These are phyloP conservation scores for Notolepis coatsorum DNA, from an alignment of 2,797 vertebrate genomes.

Conservation along the genomic window DNA sequence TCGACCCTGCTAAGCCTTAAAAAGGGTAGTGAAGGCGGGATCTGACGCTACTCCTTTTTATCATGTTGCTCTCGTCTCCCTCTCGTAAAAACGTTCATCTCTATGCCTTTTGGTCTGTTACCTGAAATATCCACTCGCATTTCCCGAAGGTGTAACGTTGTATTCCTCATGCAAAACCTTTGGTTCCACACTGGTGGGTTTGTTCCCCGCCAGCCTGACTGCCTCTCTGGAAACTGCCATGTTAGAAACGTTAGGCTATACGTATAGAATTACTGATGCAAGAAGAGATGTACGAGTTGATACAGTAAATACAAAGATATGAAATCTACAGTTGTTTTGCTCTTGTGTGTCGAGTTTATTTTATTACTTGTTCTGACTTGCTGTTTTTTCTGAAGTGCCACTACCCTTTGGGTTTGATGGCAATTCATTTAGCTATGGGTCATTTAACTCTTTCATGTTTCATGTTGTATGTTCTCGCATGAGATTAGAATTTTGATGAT, in stretches of 20 bases:
- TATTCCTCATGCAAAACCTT: slow-evolving; percentile 2
- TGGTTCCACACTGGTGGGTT: slow-evolving; percentile 29
- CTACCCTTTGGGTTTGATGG: no score
- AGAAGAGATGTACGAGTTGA: slow-evolving; percentile 12
- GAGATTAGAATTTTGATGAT: no score
- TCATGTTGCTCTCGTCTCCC: neutral
- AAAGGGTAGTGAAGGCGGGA: slow-evolving; percentile 17
- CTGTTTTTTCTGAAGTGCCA: no score
- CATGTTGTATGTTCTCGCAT: no score
- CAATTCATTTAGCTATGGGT: no score
- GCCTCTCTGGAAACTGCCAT: slow-evolving; percentile 31
- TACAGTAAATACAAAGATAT: slow-evolving; percentile 22
- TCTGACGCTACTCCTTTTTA: slow-evolving; percentile 26
- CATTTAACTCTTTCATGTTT: no score
- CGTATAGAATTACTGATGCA: slow-evolving; percentile 16
- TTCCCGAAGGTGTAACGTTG: neutral
- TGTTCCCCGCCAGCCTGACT: slow-evolving; percentile 17
- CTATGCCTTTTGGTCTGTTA: slow-evolving; percentile 44
- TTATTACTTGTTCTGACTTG: no score
- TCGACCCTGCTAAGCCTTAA: slow-evolving; percentile 14
- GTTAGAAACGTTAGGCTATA: slow-evolving; percentile 23
- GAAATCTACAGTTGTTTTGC: neutral
- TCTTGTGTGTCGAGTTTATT: neutral
- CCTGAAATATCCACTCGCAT: slow-evolving; percentile 26
- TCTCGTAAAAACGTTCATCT: no score